Conservation (phyloP, 2,797 vertebrate genomes). For the Buceros bicornis region DNA sequence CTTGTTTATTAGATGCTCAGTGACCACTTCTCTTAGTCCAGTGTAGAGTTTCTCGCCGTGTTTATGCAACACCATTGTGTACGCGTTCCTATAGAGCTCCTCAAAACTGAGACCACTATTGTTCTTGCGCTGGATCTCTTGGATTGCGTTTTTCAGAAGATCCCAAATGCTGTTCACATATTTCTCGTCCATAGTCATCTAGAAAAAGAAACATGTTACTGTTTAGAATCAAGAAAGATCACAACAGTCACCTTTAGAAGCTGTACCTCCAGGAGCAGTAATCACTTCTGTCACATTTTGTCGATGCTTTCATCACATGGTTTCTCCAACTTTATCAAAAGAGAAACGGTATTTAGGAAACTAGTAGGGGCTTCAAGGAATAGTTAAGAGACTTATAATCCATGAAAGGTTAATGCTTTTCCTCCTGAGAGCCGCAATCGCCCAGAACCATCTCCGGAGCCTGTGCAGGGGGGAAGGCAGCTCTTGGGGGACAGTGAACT, state of each 20-base stretch:
- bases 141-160: conserved; percentile 98
- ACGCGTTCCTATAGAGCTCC: conserved; percentile 98
- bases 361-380: neutral
- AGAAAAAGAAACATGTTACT: conserved; percentile 43
- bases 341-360: neutral
- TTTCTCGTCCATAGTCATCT: conserved; percentile 99
- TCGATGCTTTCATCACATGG: neutral
- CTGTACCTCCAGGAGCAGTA: neutral
- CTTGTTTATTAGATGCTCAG: conserved; percentile 98
- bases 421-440: neutral
- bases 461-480: neutral
- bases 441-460: neutral
- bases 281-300: neutral
- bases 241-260: neutral
- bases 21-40: conserved; percentile 96
- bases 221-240: neutral
- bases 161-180: conserved; percentile 99
- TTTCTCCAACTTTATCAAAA: neutral
- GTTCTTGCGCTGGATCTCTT: conserved; percentile 99
- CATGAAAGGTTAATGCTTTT: neutral
- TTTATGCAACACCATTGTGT: conserved; percentile 99
- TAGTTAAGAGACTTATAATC: neutral
- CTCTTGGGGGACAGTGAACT: neutral
- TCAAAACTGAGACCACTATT: conserved; percentile 99
- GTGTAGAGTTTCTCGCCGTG: conserved; percentile 99